phyloP scores from a whole-genome alignment of 2,888 invertebrate species.

The Formica aserva region DNA sequence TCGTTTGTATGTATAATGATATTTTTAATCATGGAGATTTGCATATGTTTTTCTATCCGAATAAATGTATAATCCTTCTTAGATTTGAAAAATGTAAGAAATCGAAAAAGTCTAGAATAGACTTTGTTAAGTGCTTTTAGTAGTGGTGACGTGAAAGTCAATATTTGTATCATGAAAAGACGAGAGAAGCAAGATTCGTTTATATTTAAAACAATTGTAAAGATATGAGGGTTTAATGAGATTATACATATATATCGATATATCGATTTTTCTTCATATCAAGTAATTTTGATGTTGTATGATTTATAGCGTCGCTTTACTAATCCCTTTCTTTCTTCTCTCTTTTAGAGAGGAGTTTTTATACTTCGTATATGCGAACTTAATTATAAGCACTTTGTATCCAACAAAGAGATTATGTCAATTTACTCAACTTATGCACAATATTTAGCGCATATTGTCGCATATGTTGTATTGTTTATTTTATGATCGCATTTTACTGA shows the following conservation, averaged over 20 bases:
- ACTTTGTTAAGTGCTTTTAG: conserved; percentile 43
- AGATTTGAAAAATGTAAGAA: conserved; percentile 37
- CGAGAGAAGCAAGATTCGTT: conserved; percentile 36
- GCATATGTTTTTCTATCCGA: conserved; percentile 47
- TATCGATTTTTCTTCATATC: conserved; percentile 28
- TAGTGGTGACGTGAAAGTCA: conserved; percentile 25
- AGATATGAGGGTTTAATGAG: conserved; percentile 21
- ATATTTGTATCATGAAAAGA: conserved; percentile 15
- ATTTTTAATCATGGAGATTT: conserved; percentile 45
- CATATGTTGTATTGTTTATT: conserved; percentile 24
- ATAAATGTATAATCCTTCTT: conserved; percentile 40
- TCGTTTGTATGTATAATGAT: conserved; percentile 41
- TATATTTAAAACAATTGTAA: conserved; percentile 38
- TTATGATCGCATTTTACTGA: neutral
- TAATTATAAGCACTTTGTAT: conserved; percentile 6
- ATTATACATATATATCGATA: neutral
- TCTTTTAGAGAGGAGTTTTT: neutral
- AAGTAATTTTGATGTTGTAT: conserved; percentile 14
- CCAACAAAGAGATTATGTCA: conserved; percentile 1
- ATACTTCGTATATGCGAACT: neutral
- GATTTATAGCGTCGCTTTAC: conserved; percentile 30
- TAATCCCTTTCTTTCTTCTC: neutral
- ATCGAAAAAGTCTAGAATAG: conserved; percentile 21
- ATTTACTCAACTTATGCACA: conserved; percentile 22
- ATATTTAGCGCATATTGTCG: conserved; percentile 22